These are phyloP conservation scores for Suncus etruscus DNA, from an alignment of 2,113 vertebrate species.

Conservation along the genomic window DNA sequence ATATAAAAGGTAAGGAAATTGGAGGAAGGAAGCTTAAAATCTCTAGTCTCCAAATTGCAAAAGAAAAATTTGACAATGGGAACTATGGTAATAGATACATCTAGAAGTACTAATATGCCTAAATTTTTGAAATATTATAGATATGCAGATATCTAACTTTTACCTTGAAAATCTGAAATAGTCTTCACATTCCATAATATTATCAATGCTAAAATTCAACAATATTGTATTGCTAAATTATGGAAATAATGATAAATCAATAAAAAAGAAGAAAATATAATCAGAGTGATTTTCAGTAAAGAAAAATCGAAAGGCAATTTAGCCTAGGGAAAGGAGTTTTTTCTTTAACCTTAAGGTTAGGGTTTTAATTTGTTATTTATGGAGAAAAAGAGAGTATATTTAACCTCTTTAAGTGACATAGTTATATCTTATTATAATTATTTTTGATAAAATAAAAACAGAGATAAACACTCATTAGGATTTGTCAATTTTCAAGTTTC, in stretches of 20 bases:
- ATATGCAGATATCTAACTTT: too few relatives aligned
- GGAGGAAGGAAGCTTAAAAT: not conserved
- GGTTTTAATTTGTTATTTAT: not conserved
- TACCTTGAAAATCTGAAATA: too few relatives aligned
- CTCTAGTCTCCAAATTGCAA: not conserved
- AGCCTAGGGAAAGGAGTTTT: not conserved
- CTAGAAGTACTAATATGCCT: too few relatives aligned
- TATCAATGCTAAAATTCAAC: too few relatives aligned
- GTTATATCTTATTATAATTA: not conserved
- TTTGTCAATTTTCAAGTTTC: not conserved
- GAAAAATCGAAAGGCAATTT: not conserved
- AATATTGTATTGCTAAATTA: too few relatives aligned
- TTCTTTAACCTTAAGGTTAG: not conserved
- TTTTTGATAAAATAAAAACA: slow-evolving; percentile 30
- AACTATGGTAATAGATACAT: too few relatives aligned
- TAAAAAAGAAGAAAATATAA: too few relatives aligned
- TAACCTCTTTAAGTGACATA: slow-evolving; percentile 5
- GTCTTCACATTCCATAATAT: too few relatives aligned
- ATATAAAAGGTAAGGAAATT: not conserved
- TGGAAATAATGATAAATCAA: too few relatives aligned
- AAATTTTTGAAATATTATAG: too few relatives aligned
- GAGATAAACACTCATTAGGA: slow-evolving; percentile 44
- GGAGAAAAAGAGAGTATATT: not conserved
- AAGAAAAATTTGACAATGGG: not conserved
- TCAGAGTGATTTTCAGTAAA: not conserved